Conservation (phyloP, 2,113 vertebrate genomes). For the Oreocharis arfaki region DNA sequence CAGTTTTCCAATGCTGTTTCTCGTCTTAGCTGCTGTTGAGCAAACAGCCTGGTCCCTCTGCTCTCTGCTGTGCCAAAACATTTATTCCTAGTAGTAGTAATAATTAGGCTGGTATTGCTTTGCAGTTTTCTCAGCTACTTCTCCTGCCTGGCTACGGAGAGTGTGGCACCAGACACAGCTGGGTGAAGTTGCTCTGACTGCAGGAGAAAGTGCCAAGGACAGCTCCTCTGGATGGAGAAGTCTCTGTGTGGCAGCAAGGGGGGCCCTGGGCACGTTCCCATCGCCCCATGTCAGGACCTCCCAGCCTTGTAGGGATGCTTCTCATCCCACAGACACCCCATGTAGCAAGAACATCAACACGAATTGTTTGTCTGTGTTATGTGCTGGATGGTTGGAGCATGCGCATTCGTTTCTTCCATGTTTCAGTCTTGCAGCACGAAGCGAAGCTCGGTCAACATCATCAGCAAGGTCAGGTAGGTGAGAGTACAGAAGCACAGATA, state of each 20-base stretch:
- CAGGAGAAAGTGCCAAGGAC: background rate
- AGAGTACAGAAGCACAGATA: background rate
- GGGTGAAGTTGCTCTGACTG: background rate
- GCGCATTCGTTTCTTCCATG: rapidly evolving
- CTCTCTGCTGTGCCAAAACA: background rate
- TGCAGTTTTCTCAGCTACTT: background rate
- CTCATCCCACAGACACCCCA: background rate
- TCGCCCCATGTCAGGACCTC: rapidly evolving
- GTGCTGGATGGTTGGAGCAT: background rate
- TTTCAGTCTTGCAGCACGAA: background rate
- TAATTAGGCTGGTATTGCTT: background rate
- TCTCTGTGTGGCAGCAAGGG: rapidly evolving
- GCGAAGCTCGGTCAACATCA: background rate
- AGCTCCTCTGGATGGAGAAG: background rate
- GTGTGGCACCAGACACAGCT: background rate
- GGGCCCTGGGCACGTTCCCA: background rate
- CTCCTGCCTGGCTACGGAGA: background rate
- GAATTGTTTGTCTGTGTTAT: rapidly evolving
- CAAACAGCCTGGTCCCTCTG: background rate
- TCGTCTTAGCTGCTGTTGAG: background rate
- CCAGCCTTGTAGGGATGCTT: rapidly evolving
- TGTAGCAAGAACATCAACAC: rapidly evolving
- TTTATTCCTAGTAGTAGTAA: background rate
- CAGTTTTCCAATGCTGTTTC: background rate
- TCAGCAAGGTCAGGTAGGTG: background rate